A percentile compares a stretch with the other conserved stretches of the same genome.
phyloP scores from a whole-genome alignment of 2,888 invertebrate species.

The Drosophila aldrichi region DNA sequence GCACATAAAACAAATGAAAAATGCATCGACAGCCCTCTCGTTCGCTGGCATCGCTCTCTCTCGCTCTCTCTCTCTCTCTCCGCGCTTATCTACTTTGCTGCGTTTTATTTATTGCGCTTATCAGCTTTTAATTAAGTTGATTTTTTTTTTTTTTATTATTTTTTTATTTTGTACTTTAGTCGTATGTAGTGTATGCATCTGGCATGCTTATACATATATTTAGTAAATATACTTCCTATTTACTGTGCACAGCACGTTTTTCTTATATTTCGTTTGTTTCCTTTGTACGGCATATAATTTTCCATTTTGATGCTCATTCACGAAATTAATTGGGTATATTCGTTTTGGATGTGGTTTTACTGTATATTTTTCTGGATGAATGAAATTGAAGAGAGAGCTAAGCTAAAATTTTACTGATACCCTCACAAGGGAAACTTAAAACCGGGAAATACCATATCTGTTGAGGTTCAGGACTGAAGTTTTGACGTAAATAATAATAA shows the following conservation, averaged over 20 bases:
- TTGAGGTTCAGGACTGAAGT: no score
- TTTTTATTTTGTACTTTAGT: constrained; percentile 2
- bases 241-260: constrained; percentile 61
- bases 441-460: no score
- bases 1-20: constrained; percentile 76
- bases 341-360: no score
- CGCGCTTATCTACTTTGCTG: constrained; percentile 26
- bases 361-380: no score
- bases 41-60: constrained; percentile 22
- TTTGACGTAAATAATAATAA: no score
- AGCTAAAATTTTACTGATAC: no score
- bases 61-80: not conserved
- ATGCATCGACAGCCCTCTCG: constrained; percentile 38
- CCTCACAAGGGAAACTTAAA: no score
- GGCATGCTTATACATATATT: constrained; percentile 20
- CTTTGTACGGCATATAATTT: constrained; percentile 27
- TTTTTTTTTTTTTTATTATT: constrained; percentile 18
- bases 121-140: constrained; percentile 70
- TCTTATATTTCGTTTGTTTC: constrained; percentile 15
- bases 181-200: constrained; percentile 24
- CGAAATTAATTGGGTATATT: not conserved
- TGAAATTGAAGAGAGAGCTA: no score
- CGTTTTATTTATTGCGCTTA: constrained; percentile 49
- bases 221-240: constrained; percentile 67
- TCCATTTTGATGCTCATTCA: constrained; percentile 8